Evolutionary conservation across 2,113 vertebrate genomes (phyloP).

Genomic region (Hymenochirus boettgeri): DNA sequence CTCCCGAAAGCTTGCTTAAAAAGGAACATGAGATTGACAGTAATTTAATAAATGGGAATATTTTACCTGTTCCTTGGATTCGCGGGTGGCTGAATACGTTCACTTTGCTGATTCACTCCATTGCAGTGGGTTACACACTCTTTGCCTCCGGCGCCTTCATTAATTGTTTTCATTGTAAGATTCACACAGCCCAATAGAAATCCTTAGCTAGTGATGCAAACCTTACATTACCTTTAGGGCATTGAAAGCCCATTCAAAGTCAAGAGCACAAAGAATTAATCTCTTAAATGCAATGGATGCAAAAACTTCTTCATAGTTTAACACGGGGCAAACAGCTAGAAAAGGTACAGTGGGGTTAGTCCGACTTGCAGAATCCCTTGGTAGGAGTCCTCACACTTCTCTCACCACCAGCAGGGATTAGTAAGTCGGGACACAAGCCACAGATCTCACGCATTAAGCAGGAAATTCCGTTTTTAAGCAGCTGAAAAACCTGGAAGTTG

Average conservation of each 20-base stretch:
- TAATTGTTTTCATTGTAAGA: slow-evolving; percentile 22
- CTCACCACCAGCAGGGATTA: background rate
- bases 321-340: too few relatives aligned
- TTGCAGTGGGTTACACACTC: slow-evolving; percentile 5
- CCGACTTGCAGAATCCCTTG: slow-evolving; percentile 1
- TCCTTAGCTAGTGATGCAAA: background rate
- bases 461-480: slow-evolving; percentile 10
- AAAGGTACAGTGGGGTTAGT: background rate
- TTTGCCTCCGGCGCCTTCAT: slow-evolving; percentile 4
- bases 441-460: background rate
- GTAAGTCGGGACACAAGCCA: background rate
- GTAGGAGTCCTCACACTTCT: background rate
- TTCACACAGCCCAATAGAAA: background rate
- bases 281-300: background rate
- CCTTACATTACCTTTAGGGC: background rate
- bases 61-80: slow-evolving; percentile 21
- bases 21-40: background rate
- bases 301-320: background rate
- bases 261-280: background rate
- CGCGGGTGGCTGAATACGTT: background rate
- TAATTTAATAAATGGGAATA: background rate
- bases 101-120: background rate
- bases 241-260: background rate
- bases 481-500: slow-evolving; percentile 4
- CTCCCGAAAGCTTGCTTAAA: too few relatives aligned